Evolutionary conservation across 2,888 invertebrate species (phyloP), one percentile per base, ranked within the genome.

Genomic region (Anarsia innoxiella): DNA sequence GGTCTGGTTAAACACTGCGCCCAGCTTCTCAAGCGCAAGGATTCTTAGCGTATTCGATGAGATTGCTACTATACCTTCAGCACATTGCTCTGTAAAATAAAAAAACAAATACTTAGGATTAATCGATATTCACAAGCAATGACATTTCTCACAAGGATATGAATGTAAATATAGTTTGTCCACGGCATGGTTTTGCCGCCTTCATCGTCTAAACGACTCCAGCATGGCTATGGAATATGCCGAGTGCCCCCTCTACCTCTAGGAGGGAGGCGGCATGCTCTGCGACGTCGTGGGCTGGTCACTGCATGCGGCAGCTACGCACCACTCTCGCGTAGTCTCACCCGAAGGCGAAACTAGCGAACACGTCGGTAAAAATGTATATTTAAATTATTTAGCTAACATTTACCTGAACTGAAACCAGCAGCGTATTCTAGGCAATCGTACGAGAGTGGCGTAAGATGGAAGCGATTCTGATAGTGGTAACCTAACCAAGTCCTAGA

Each of bases 21-120:
- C 99, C 1, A 99, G 83, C 72, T 99, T 99, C 72, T 99, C 99
- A 37, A 99, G 83, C 0, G 99, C 98, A 71, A 99, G 89, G 88
- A 99, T 99, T 62, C 98, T 88, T 35, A 99, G 84, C 0, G 99
- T 99, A 65, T 99, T 99, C 1, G 97, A 95, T 0, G 98, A 97
- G 68, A 99, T 99, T 0, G 99, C 99, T 0, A 99, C 99, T 52
- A 99, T 97, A 49, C 99, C 99, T 76, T 99, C 99, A 0, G 97
- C 96, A 86, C 99, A 99, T 75, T 99, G 99, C 76, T 99, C 99
- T 49, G 70, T n/a, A n/a, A 19, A 19, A 19, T 19, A 19, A 19
- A 19, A 19, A 19, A 5, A 19, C 8, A 8, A 19, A 3, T 3
- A 19, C 2, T 2, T 28, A 28, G 3, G 6, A 14, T 5, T 14